Evolutionary conservation across 2,113 vertebrate genomes (phyloP).

Genomic region (Oncorhynchus kisutch): DNA sequence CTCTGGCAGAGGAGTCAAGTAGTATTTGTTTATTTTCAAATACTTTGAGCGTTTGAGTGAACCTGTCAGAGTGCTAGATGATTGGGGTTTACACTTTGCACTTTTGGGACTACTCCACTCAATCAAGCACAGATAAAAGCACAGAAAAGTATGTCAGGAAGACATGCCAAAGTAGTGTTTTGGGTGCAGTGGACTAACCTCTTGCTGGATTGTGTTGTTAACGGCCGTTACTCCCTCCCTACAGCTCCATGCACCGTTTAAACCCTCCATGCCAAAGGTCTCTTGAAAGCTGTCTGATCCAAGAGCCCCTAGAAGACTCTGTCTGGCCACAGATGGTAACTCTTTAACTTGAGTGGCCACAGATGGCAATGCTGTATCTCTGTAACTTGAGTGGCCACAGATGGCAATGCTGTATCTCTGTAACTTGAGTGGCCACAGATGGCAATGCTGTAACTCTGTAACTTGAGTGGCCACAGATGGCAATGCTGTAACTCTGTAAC

Average conservation of each 20-base stretch:
- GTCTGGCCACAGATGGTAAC: not conserved
- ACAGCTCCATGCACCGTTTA: not conserved
- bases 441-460: not conserved
- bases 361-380: not conserved
- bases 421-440: not conserved
- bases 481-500: not conserved
- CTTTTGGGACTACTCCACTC: not conserved
- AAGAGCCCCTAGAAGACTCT: not conserved
- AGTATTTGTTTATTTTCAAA: too few relatives aligned
- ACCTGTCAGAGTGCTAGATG: too few relatives aligned
- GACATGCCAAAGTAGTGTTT: too few relatives aligned
- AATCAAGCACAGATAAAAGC: conserved; percentile 11
- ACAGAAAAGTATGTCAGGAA: too few relatives aligned
- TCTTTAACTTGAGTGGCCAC: not conserved
- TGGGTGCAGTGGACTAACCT: not conserved
- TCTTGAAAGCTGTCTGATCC: conserved; percentile 21
- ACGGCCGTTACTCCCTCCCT: conserved; percentile 7
- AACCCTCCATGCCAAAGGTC: conserved; percentile 7
- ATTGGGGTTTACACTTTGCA: too few relatives aligned
- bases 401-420: not conserved
- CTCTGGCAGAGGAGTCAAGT: too few relatives aligned
- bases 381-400: not conserved
- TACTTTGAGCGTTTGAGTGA: too few relatives aligned
- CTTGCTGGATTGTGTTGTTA: conserved; percentile 18
- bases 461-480: not conserved